Percentiles rank a stretch among this genome's conserved stretches.
phyloP scores from a whole-genome alignment of 1,140 invertebrate species.

The Leptopilina boulardi region DNA sequence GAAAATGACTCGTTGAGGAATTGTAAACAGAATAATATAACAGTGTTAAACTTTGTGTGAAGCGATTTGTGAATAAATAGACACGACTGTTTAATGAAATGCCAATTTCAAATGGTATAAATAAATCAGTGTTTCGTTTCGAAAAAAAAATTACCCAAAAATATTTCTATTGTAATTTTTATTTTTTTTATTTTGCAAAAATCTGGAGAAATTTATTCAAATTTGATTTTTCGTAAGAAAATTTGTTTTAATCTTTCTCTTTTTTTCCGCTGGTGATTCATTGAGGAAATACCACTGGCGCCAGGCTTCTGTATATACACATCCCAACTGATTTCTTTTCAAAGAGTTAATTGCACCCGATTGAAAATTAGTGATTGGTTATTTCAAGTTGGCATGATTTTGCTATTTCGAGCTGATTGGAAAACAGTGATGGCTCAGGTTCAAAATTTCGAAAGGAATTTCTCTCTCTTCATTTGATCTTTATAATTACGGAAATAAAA shows the following conservation, averaged over 20 bases:
- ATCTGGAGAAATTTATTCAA: too few species aligned
- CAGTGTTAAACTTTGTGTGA: background rate
- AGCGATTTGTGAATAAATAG: background rate
- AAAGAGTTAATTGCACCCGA: conserved; percentile 1
- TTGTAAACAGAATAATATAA: conserved; percentile 33
- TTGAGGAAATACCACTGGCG: conserved; percentile 20
- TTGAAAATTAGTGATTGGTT: conserved; percentile 9
- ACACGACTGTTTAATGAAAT: conserved; percentile 1
- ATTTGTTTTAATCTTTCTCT: too few species aligned
- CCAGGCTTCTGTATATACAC: conserved; percentile 1
- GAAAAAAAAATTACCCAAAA: too few species aligned
- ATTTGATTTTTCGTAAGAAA: too few species aligned
- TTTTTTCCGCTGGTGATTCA: background rate
- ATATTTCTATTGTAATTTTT: background rate
- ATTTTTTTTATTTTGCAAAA: background rate
- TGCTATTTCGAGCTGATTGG: conserved; percentile 19
- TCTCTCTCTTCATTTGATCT: background rate
- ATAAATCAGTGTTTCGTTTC: too few species aligned
- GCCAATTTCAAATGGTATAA: background rate
- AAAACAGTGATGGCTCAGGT: conserved; percentile 9
- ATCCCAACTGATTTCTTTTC: background rate
- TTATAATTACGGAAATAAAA: too few species aligned
- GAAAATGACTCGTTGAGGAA: conserved; percentile 24
- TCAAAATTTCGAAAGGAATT: conserved; percentile 3
- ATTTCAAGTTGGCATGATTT: conserved; percentile 24